phyloP scores from a whole-genome alignment of 2,113 vertebrate species.

The Vireo altiloquus region DNA sequence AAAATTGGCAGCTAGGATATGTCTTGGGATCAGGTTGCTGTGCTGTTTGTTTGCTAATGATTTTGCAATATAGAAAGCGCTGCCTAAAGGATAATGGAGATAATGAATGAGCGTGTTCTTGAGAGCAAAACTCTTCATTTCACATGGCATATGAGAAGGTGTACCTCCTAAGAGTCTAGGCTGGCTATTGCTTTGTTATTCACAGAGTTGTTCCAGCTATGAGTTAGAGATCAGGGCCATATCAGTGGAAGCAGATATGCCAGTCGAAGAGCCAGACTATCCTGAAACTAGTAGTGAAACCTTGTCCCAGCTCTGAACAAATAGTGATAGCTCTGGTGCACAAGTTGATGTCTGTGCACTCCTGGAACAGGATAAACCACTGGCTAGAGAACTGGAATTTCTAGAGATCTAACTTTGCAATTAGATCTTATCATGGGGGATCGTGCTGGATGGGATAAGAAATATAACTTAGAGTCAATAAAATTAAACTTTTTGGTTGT shows the following conservation, averaged over 20 bases:
- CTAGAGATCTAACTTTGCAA: neutral
- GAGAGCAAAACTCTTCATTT: neutral
- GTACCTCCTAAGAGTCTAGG: neutral
- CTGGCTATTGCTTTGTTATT: neutral
- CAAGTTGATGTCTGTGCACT: neutral
- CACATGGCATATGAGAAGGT: neutral
- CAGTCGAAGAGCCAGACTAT: neutral
- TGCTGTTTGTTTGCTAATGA: neutral
- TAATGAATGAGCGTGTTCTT: neutral
- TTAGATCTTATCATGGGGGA: neutral
- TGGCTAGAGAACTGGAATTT: neutral
- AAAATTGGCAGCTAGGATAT: neutral
- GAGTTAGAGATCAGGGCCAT: neutral
- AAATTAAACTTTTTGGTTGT: neutral
- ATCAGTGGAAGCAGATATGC: neutral
- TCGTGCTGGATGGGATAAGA: neutral
- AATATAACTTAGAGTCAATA: neutral
- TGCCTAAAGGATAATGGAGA: constrained; percentile 17
- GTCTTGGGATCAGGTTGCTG: neutral
- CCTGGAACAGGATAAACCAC: neutral
- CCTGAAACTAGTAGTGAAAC: neutral
- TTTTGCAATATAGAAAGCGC: neutral
- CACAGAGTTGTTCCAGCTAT: neutral
- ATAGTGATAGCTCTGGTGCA: rapidly evolving
- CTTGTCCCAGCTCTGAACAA: neutral